Conservation (phyloP, 2,888 invertebrate species). For the Tetranychus truncatus region DNA sequence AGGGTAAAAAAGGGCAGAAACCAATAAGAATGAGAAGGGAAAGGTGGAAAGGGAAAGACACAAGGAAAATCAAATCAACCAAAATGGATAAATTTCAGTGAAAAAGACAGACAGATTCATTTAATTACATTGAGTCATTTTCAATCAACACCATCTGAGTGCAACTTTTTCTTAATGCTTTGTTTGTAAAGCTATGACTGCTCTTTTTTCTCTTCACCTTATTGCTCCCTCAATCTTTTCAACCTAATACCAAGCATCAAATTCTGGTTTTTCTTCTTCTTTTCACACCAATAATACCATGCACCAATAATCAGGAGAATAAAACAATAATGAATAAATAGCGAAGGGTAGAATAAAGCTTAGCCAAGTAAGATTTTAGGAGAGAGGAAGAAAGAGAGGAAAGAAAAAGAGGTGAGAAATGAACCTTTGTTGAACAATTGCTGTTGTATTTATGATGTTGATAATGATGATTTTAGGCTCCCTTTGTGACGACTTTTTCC, state of each 20-base stretch:
- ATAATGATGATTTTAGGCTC: too few species aligned
- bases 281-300: background rate
- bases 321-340: background rate
- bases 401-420: background rate
- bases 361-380: background rate
- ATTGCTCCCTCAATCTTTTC: background rate
- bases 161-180: background rate
- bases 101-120: too few species aligned
- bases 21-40: too few species aligned
- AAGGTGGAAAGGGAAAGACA: too few species aligned
- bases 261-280: conserved; percentile 1
- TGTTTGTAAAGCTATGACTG: background rate
- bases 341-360: background rate
- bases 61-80: too few species aligned
- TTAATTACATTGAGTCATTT: background rate
- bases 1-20: too few species aligned
- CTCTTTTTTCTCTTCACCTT: background rate
- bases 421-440: background rate
- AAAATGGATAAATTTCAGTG: too few species aligned
- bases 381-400: background rate
- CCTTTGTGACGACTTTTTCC: background rate
- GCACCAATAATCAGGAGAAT: background rate
- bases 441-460: too few species aligned
- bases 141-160: background rate
- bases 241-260: background rate